Conservation (phyloP, 1,140 invertebrate genomes). For the Aphelinus certus region DNA sequence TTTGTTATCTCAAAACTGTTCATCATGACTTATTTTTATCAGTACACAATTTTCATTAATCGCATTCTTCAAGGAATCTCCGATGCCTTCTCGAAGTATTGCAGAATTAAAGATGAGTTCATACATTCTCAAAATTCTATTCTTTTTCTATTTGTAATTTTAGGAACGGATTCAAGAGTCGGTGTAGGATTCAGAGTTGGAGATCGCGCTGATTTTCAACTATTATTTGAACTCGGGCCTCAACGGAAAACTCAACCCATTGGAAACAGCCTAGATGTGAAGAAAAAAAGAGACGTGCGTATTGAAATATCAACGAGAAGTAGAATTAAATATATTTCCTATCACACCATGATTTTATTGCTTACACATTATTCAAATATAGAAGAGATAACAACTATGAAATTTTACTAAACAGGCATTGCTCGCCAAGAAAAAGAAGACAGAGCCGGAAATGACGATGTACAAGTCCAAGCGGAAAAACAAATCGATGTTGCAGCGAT, state of each 20-base stretch:
- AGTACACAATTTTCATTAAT: no score
- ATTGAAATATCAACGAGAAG: background rate
- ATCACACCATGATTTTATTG: no score
- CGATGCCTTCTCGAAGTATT: no score
- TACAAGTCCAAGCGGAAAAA: background rate
- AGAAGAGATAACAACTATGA: no score
- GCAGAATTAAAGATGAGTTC: no score
- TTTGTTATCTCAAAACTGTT: conserved; percentile 53
- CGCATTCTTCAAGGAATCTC: no score
- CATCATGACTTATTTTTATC: no score
- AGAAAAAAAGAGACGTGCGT: conserved; percentile 51
- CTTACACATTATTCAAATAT: no score
- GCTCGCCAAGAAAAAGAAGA: conserved; percentile 46
- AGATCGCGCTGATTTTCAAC: conserved; percentile 81
- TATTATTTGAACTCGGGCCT: conserved; percentile 80
- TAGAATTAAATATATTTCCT: background rate
- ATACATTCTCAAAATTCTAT: no score
- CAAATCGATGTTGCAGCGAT: background rate
- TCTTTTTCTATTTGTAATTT: conserved; percentile 40
- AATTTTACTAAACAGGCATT: no score
- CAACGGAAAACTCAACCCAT: conserved; percentile 75
- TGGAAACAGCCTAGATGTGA: conserved; percentile 53
- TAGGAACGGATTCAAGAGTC: conserved; percentile 81
- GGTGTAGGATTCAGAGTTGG: conserved; percentile 83
- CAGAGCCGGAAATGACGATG: conserved; percentile 46